phyloP scores from a whole-genome alignment of 2,113 vertebrate species.

The Oncorhynchus mykiss region DNA sequence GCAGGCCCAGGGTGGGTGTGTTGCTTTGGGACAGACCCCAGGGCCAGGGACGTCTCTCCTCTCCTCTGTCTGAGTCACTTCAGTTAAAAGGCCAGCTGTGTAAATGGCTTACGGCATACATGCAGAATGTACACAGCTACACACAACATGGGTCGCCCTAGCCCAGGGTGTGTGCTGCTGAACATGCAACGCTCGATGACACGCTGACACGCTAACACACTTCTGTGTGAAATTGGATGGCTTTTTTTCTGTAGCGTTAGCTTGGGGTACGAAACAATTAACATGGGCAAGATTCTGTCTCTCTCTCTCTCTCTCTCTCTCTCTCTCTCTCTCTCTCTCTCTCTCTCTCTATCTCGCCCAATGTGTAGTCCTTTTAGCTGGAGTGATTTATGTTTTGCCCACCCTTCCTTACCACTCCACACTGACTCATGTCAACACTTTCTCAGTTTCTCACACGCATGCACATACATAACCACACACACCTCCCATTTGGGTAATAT shows the following conservation, averaged over 20 bases:
- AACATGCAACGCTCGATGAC: constrained; percentile 36
- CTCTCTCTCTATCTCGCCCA: background rate
- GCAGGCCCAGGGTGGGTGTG: constrained; percentile 54
- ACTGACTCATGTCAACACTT: constrained; percentile 18
- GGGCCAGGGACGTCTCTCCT: constrained; percentile 59
- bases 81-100: constrained; percentile 71
- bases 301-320: background rate
- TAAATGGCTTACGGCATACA: constrained; percentile 74
- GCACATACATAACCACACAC: background rate
- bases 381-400: background rate
- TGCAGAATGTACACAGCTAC: constrained; percentile 63
- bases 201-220: constrained; percentile 27
- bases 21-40: constrained; percentile 66
- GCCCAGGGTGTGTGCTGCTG: constrained; percentile 52
- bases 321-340: background rate
- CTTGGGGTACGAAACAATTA: constrained; percentile 49
- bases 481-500: constrained; percentile 28
- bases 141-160: constrained; percentile 53
- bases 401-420: background rate
- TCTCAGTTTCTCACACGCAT: too few species aligned
- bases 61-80: constrained; percentile 67
- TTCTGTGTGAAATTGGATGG: background rate
- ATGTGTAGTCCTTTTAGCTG: too few species aligned
- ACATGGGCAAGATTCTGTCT: constrained; percentile 18
- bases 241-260: background rate